Conservation (phyloP, 2,113 vertebrate genomes). For the Aythya baeri region DNA sequence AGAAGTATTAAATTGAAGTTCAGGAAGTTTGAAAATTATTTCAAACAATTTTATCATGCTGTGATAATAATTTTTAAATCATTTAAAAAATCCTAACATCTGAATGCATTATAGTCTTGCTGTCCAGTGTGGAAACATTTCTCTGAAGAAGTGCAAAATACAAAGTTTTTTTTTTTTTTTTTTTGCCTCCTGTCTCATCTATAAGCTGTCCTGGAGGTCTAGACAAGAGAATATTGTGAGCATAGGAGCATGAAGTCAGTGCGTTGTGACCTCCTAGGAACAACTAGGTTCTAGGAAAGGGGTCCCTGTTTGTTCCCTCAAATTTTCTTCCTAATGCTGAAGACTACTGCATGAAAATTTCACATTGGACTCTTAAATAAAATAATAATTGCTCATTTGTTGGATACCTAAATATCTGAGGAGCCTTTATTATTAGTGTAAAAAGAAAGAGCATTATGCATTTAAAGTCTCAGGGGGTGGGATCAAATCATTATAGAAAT, state of each 20-base stretch:
- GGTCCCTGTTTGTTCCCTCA: neutral
- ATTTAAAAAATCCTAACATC: neutral
- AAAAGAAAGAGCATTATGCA: neutral
- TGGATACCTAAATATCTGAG: neutral
- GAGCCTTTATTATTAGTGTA: neutral
- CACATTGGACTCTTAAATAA: neutral
- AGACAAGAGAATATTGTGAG: neutral
- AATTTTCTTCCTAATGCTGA: neutral
- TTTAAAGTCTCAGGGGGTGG: neutral
- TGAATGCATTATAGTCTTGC: neutral
- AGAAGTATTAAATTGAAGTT: neutral
- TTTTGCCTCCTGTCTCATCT: neutral
- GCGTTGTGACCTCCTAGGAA: neutral
- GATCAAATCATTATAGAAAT: neutral
- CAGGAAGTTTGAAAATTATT: constrained; percentile 11
- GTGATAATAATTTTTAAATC: neutral
- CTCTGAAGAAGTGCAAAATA: neutral
- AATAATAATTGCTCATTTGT: neutral
- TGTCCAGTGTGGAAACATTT: neutral
- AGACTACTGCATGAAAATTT: neutral
- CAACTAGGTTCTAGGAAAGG: neutral
- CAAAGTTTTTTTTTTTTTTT: neutral
- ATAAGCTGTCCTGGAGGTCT: neutral
- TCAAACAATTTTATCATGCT: neutral
- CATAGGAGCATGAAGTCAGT: neutral